A percentile compares a stretch with the other conserved stretches of the same genome.
Evolutionary conservation across 2,888 invertebrate genomes (phyloP).

Genomic region (Andrena bucephala): DNA sequence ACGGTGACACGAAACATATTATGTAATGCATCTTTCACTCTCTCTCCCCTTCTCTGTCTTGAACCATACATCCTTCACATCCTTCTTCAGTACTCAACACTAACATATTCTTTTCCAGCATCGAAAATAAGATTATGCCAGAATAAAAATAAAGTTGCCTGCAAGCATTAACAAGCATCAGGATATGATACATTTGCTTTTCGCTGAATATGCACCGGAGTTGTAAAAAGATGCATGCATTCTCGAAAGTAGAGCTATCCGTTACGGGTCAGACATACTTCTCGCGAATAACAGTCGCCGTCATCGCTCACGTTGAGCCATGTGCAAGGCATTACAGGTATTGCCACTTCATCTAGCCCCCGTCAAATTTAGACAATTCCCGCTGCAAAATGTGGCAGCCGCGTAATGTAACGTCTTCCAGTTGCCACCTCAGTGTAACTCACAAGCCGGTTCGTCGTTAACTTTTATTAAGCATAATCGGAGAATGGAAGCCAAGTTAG

Average conservation of each 20-base stretch:
- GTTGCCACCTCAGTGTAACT: background rate
- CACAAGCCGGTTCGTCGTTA: background rate
- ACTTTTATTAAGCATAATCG: background rate
- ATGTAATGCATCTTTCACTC: no score
- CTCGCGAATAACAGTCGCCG: conserved; percentile 47
- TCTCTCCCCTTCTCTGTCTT: no score
- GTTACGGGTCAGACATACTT: conserved; percentile 40
- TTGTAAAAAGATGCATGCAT: conserved; percentile 28
- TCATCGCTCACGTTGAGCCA: conserved; percentile 35
- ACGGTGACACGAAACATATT: no score
- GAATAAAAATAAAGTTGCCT: background rate
- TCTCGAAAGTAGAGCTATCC: conserved; percentile 42
- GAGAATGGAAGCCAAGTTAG: no score
- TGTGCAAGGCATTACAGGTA: conserved; percentile 9
- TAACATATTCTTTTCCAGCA: background rate
- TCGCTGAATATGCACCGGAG: background rate
- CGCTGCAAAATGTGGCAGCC: conserved; percentile 7
- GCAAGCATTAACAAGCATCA: background rate
- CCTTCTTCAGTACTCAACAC: background rate
- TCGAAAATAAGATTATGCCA: background rate
- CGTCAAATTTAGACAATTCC: conserved; percentile 30
- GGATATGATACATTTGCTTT: conserved; percentile 3
- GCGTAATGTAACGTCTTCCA: background rate
- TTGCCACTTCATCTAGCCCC: conserved; percentile 14
- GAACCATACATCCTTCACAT: no score